These are phyloP conservation scores for Plodia interpunctella DNA, from an alignment of 1,140 invertebrate species.

Conservation along the genomic window DNA sequence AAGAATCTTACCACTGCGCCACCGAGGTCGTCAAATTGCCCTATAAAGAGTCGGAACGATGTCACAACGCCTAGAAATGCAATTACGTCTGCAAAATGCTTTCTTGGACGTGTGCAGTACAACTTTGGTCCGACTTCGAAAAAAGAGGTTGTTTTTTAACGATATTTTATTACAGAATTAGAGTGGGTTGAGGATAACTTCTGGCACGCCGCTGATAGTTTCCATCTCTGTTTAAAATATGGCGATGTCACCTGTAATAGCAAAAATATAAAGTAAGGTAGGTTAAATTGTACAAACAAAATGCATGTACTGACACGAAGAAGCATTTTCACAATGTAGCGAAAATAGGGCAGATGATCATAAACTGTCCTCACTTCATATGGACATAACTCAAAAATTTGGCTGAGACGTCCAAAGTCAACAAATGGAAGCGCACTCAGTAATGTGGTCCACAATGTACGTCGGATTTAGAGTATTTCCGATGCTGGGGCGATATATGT, in stretches of 20 bases:
- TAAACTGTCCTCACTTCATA: constrained; percentile 64
- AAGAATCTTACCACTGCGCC: too few relatives aligned
- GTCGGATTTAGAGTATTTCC: constrained; percentile 56
- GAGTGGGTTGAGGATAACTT: too few relatives aligned
- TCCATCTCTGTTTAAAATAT: too few relatives aligned
- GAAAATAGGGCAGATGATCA: constrained; percentile 52
- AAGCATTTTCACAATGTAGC: constrained; percentile 52
- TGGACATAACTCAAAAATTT: constrained; percentile 66
- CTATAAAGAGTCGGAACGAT: constrained; percentile 70
- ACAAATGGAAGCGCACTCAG: constrained; percentile 44
- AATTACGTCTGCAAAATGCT: constrained; percentile 59
- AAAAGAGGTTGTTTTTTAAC: not conserved
- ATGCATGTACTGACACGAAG: constrained; percentile 41
- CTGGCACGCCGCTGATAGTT: too few relatives aligned
- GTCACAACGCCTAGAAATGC: constrained; percentile 65
- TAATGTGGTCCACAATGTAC: constrained; percentile 54
- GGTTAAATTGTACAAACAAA: not conserved
- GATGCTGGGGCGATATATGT: constrained; percentile 46
- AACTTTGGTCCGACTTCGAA: constrained; percentile 24
- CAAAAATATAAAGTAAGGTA: too few relatives aligned
- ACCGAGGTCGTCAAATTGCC: too few relatives aligned
- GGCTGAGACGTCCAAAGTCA: constrained; percentile 43
- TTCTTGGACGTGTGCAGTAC: constrained; percentile 58
- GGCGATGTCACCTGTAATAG: too few relatives aligned
- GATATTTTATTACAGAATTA: too few relatives aligned